Evolutionary conservation across 2,113 vertebrate species (phyloP).

Genomic region (Melanerpes formicivorus): DNA sequence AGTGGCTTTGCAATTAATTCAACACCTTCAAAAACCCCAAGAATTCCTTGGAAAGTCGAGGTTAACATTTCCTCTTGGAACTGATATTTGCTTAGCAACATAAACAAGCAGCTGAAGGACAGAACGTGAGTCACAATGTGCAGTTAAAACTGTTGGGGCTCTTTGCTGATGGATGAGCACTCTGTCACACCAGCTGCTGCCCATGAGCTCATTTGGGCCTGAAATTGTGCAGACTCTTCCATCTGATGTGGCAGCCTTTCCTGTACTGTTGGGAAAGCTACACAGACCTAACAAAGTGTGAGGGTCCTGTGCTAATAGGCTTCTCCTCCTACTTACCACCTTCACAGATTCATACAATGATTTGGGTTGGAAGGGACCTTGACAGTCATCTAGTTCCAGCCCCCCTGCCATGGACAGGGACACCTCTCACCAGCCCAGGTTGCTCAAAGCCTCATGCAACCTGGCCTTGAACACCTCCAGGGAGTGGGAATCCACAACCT

Average conservation of each 20-base stretch:
- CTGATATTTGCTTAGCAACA: background rate
- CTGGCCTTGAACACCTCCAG: too few species aligned
- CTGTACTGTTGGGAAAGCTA: background rate
- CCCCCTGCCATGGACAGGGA: too few species aligned
- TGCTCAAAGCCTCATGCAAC: too few species aligned
- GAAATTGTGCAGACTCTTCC: background rate
- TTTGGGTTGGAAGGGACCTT: too few species aligned
- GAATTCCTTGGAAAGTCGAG: background rate
- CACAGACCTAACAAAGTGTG: background rate
- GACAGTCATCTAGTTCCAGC: too few species aligned
- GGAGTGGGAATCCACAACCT: too few species aligned
- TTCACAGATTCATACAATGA: background rate
- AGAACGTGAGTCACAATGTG: background rate
- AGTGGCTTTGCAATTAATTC: background rate
- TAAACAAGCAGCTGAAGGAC: background rate
- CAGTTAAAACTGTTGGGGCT: background rate
- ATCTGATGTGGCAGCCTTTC: background rate
- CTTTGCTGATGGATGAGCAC: background rate
- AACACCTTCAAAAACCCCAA: background rate
- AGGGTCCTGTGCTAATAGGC: rapidly evolving
- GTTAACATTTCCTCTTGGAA: background rate
- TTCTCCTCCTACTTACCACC: background rate
- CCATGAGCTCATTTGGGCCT: background rate
- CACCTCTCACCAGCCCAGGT: too few species aligned
- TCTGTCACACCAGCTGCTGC: background rate